phyloP scores from a whole-genome alignment of 2,113 vertebrate species.

The Mixornis gularis region DNA sequence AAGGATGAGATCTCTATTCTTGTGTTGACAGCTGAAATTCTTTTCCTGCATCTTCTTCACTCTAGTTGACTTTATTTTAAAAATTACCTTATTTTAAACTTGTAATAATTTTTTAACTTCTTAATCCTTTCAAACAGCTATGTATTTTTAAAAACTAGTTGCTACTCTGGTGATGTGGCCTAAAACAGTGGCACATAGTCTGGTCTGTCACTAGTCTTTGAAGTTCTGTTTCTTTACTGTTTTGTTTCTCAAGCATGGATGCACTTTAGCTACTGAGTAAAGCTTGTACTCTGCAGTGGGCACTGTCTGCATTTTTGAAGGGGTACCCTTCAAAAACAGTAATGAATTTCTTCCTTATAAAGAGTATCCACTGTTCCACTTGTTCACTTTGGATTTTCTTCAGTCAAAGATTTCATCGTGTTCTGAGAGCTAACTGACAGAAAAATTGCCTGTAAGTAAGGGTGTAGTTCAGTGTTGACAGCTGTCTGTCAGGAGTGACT shows the following conservation, averaged over 20 bases:
- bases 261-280: not conserved
- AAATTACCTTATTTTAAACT: not conserved
- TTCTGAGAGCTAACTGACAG: not conserved
- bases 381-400: not conserved
- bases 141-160: not conserved
- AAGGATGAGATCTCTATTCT: not conserved
- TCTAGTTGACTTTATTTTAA: not conserved
- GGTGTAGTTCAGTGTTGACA: not conserved
- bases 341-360: not conserved
- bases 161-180: not conserved
- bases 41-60: not conserved
- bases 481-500: not conserved
- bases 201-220: not conserved
- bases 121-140: not conserved
- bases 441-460: not conserved
- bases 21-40: not conserved
- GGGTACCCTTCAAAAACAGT: not conserved
- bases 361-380: not conserved
- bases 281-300: not conserved
- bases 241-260: not conserved
- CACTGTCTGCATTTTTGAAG: not conserved
- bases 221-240: not conserved
- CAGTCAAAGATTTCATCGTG: not conserved
- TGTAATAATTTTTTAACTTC: accelerated
- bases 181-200: not conserved